These are phyloP conservation scores for Yoshiicerus persimilis DNA, from an alignment of 1,140 invertebrate species.

Conservation along the genomic window DNA sequence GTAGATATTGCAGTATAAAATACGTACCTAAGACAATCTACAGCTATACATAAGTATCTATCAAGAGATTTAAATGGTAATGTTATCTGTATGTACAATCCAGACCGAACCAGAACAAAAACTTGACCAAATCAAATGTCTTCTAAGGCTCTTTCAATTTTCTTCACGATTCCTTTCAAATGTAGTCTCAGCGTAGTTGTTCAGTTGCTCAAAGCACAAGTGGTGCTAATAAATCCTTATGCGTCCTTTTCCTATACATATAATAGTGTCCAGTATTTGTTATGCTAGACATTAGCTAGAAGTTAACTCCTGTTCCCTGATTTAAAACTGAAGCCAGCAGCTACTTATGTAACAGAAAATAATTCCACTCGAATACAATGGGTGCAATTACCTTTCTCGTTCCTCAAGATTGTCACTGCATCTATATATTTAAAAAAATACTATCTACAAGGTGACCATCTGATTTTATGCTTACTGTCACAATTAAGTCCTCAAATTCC, in stretches of 20 bases:
- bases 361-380: not conserved
- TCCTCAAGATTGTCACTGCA: not conserved
- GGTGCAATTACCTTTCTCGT: not conserved
- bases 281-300: not conserved
- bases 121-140: slow-evolving; percentile 13
- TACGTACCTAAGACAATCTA: not conserved
- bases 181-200: not conserved
- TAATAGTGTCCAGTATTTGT: not conserved
- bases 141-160: slow-evolving; percentile 12
- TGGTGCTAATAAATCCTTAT: not conserved
- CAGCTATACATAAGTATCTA: not conserved
- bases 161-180: slow-evolving; percentile 13
- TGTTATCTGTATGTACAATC: not conserved
- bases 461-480: not conserved
- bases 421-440: not conserved
- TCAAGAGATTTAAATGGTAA: not conserved
- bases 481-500: too few relatives aligned
- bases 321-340: not conserved
- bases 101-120: not conserved
- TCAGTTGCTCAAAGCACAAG: not conserved
- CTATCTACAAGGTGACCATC: not conserved
- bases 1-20: too few relatives aligned
- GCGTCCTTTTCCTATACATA: not conserved
- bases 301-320: not conserved
- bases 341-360: not conserved